Evolutionary conservation across 1,140 invertebrate genomes (phyloP), one percentile per base, ranked within the genome.

Genomic region (Drosophila truncata): DNA sequence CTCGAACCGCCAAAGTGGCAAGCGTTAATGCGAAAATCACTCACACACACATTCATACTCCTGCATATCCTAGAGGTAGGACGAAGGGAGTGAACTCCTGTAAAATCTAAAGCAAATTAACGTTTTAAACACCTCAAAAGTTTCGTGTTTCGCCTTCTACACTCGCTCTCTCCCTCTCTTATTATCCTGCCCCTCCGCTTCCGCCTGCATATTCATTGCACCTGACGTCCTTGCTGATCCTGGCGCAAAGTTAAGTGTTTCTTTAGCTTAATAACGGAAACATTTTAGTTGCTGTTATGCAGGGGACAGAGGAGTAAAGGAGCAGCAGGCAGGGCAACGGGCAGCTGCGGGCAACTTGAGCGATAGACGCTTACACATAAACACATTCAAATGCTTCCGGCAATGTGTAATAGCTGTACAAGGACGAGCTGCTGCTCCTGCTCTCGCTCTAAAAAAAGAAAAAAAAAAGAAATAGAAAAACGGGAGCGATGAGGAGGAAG

Each of bases 251-350:
- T 91, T 88, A 91, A 91, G 88, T 91, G 88, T 91, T 91, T 91
- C 90, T 91, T 88, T 85, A 85, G 82, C 80, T 91, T 88, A 85
- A 88, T 85, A 87, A 82, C 88, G 83, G 87, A 91, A 91, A 82
- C 78, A 91, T 91, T 91, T 91, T 87, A 91, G 83, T 83, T 84
- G 72, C 80, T 80, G 64, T 58, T 69, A 35, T 35, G 58, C n/a
- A 41, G 27, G 33, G 66, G 29, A 39, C 41, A 20, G 11, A 2
- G 1, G 7, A 39, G 47, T 11, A 25, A 1, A 14, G 18, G 4
- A 11, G 46, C 23, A 54, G 42, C 7, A n/a, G 23, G 11, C 29
- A 4, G 33, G 20, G 52, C 31, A 46, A 39, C 11, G 20, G 16
- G 11, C n/a, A 46, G 73, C 35, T 49, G 52, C 49, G 29, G 57